Percentiles rank a stretch among this genome's conserved stretches.
phyloP scores from a whole-genome alignment of 1,140 invertebrate genomes.

The Teleopsis dalmanni region DNA sequence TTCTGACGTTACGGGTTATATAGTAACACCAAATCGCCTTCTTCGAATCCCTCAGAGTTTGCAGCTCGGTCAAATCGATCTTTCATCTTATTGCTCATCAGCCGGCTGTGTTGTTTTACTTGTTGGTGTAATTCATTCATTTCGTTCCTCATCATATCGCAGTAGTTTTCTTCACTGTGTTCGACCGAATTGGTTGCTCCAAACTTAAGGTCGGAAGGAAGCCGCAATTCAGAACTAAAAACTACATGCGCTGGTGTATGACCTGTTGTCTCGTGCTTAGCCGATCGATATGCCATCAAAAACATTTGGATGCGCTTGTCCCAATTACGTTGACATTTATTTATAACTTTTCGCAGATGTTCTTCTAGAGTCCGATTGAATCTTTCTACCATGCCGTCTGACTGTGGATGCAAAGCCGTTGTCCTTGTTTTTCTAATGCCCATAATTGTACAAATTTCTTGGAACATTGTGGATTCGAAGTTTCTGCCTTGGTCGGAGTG shows the following conservation, averaged over 20 bases:
- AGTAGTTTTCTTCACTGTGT: not conserved
- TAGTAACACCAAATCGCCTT: not conserved
- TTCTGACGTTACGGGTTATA: slow-evolving; percentile 1
- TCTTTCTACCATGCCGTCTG: too few species aligned
- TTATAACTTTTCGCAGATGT: too few species aligned
- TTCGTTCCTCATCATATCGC: not conserved
- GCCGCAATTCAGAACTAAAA: slow-evolving; percentile 1
- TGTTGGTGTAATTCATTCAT: not conserved
- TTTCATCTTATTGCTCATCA: not conserved
- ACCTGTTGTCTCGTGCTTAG: not conserved
- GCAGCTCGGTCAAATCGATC: not conserved
- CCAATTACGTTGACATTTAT: too few species aligned
- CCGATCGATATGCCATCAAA: too few species aligned
- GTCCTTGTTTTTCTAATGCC: slow-evolving; percentile 32
- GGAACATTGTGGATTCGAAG: slow-evolving; percentile 25
- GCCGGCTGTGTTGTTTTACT: not conserved
- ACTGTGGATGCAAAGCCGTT: slow-evolving; percentile 27
- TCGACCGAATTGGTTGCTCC: too few species aligned
- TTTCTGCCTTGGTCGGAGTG: slow-evolving; percentile 40
- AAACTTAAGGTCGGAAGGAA: not conserved
- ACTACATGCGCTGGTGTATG: not conserved
- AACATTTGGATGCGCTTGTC: too few species aligned
- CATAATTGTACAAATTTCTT: slow-evolving; percentile 22
- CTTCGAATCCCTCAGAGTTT: not conserved
- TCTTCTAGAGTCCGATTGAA: too few species aligned